These are phyloP conservation scores for Alauda arvensis DNA, from an alignment of 2,797 vertebrate genomes.

Conservation along the genomic window DNA sequence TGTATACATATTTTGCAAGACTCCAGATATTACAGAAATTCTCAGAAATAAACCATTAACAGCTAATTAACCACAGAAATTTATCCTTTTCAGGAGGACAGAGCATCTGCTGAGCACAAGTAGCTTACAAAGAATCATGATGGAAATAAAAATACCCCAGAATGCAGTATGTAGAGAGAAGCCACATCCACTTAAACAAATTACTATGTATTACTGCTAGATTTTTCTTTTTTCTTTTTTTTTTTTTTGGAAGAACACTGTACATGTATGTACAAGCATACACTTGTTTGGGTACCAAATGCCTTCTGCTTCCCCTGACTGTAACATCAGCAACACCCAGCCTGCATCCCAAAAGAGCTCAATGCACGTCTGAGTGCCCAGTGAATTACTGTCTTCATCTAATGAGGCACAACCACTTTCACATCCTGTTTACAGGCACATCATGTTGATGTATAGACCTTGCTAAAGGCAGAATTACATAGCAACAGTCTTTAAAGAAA, in stretches of 20 bases:
- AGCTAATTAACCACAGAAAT: neutral
- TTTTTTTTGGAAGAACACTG: neutral
- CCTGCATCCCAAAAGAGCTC: neutral
- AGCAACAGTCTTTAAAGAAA: neutral
- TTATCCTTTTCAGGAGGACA: neutral
- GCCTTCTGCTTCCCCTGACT: neutral
- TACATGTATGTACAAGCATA: neutral
- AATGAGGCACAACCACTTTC: neutral
- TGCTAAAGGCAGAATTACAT: neutral
- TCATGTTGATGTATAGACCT: neutral
- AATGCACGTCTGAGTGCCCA: neutral
- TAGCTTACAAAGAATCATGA: neutral
- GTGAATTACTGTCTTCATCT: neutral
- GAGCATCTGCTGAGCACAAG: neutral
- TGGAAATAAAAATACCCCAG: neutral
- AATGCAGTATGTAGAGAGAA: neutral
- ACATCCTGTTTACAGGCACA: neutral
- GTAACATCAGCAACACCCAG: neutral
- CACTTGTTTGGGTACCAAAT: neutral
- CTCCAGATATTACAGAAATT: neutral
- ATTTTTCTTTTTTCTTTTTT: neutral
- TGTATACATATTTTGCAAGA: neutral
- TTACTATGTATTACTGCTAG: neutral
- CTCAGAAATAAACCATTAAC: neutral
- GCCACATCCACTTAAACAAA: neutral